Conservation (phyloP, 92 coral and sea anemone species). For the Hydrozoanthus gracilis region DNA sequence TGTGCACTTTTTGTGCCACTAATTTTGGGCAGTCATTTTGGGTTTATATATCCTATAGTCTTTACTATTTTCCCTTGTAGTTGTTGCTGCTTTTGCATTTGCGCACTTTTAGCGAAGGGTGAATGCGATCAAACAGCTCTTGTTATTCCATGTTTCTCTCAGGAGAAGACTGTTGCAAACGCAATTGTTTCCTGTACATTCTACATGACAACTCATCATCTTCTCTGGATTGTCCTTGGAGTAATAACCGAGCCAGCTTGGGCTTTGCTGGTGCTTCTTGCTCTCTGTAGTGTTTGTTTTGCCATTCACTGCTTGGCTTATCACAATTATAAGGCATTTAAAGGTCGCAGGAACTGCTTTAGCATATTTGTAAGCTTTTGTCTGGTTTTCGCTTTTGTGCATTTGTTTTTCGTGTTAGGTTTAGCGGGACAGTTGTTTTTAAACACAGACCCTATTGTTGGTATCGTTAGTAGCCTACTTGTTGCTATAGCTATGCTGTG, state of each 20-base stretch:
- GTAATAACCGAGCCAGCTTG: constrained; percentile 50
- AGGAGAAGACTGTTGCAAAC: not conserved
- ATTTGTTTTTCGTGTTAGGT: not conserved
- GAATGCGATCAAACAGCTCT: not conserved
- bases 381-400: not conserved
- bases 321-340: not conserved
- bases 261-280: constrained; percentile 41
- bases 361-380: not conserved
- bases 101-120: not conserved
- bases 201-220: constrained; percentile 29
- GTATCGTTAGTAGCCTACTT: not conserved
- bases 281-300: not conserved
- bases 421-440: not conserved
- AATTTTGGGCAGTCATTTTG: not conserved
- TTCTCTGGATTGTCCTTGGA: constrained; percentile 41
- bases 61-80: not conserved
- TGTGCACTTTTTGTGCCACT: not conserved
- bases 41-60: not conserved
- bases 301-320: not conserved
- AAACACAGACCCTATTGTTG: not conserved
- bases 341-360: not conserved
- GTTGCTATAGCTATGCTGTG: not conserved
- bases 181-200: not conserved
- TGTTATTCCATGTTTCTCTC: not conserved
- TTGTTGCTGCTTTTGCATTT: not conserved